A percentile compares a stretch with the other conserved stretches of the same genome.
phyloP scores from a whole-genome alignment of 2,888 invertebrate genomes.

The Silvanus unidentatus region DNA sequence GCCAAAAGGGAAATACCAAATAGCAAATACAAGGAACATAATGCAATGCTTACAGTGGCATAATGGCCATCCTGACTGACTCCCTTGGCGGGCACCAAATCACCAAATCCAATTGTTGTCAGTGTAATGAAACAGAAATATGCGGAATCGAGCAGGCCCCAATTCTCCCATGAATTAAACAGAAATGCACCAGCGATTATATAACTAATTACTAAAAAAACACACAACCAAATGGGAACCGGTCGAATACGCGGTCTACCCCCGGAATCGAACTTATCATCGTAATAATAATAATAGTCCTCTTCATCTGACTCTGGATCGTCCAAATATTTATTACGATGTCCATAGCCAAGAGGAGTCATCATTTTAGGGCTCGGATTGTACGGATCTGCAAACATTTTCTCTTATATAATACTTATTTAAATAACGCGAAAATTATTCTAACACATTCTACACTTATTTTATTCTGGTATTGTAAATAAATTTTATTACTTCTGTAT shows the following conservation, averaged over 20 bases:
- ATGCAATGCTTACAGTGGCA: slow-evolving; percentile 62
- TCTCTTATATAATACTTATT: background rate
- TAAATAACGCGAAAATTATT: background rate
- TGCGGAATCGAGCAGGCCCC: slow-evolving; percentile 81
- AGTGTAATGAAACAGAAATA: slow-evolving; percentile 93
- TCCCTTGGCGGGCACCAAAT: slow-evolving; percentile 82
- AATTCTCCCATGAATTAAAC: slow-evolving; percentile 79
- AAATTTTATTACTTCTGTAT: background rate
- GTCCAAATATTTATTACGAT: slow-evolving; percentile 54
- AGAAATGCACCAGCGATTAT: slow-evolving; percentile 84
- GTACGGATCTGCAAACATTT: slow-evolving; percentile 43
- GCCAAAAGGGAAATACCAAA: slow-evolving; percentile 92
- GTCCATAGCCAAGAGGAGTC: slow-evolving; percentile 63
- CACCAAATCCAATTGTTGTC: slow-evolving; percentile 90
- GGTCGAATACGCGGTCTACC: slow-evolving; percentile 55
- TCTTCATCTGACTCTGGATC: slow-evolving; percentile 59
- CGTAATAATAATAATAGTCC: slow-evolving; percentile 35
- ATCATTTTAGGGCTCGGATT: slow-evolving; percentile 56
- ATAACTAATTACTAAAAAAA: slow-evolving; percentile 81
- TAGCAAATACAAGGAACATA: slow-evolving; percentile 86
- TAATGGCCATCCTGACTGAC: slow-evolving; percentile 36
- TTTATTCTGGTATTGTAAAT: slow-evolving; percentile 2
- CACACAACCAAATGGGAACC: slow-evolving; percentile 86
- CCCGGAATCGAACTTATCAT: slow-evolving; percentile 36
- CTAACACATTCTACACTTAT: too few species aligned